Percentiles rank a stretch among this genome's conserved stretches.
These are phyloP conservation scores for Craterocephalus amniculus DNA, from an alignment of 2,797 vertebrate species.

Conservation along the genomic window DNA sequence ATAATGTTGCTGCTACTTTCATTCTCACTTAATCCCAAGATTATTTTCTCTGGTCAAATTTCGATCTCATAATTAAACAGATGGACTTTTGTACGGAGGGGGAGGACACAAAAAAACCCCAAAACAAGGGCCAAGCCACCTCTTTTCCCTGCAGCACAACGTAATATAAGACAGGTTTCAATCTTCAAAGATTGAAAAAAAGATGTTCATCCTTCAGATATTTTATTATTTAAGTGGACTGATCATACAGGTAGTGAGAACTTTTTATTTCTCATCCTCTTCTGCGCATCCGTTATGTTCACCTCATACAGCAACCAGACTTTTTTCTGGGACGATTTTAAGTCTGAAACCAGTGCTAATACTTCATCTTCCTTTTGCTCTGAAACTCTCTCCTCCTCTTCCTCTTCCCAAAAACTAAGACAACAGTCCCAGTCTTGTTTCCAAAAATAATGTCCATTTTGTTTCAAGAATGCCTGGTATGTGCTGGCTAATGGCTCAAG, in stretches of 20 bases:
- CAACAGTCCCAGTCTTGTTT: constrained; percentile 70
- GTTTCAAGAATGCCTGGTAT: constrained; percentile 82
- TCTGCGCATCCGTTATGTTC: constrained; percentile 9
- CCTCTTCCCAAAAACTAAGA: constrained; percentile 45
- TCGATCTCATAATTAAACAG: too few relatives aligned
- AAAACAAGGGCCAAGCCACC: too few relatives aligned
- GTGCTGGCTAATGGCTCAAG: constrained; percentile 65
- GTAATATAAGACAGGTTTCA: too few relatives aligned
- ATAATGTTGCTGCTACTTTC: background rate
- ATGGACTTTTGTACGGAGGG: too few relatives aligned
- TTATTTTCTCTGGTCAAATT: too few relatives aligned
- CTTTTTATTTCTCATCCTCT: background rate
- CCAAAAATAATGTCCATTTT: constrained; percentile 84
- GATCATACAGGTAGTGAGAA: too few relatives aligned
- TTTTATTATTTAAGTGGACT: too few relatives aligned
- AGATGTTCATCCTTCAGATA: too few relatives aligned
- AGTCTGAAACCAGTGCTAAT: constrained; percentile 8
- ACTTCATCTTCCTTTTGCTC: constrained; percentile 25
- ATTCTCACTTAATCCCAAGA: too few relatives aligned
- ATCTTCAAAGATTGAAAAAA: too few relatives aligned
- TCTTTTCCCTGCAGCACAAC: too few relatives aligned
- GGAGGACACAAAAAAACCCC: too few relatives aligned
- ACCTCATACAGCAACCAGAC: constrained; percentile 9
- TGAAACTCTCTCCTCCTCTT: constrained; percentile 35
- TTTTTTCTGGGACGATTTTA: constrained; percentile 6